Base-by-base conservation (phyloP, 1,140 invertebrate genomes). In the Pteromalus puparum region DNA sequence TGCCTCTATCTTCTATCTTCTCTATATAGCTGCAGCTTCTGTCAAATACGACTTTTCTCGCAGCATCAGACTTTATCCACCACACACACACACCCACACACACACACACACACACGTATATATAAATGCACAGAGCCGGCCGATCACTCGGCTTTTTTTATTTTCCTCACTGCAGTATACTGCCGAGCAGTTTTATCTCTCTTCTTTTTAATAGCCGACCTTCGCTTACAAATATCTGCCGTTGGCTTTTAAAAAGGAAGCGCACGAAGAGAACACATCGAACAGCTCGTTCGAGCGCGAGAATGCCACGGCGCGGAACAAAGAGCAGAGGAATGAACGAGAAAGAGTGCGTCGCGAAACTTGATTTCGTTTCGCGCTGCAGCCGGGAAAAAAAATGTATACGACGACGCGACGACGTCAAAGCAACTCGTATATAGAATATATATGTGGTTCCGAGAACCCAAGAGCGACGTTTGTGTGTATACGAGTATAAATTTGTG, bases 121-220 rank as follows among this genome's bases (percentile, higher is more conserved):
- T 6, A 61, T 1, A 61, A 0, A n/a, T 7, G n/a, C 18, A 61
- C 13, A 48, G 2, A 48, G 15, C 7, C 53, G 53, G 18, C 21
- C 18, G 53, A 61, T n/a, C 18, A 7, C 18, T 61, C 18, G 53
- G 1, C 18, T 61, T 61, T 61, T 21, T n/a, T 61, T 61, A 61
- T 65, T 67, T 24, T 67, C 65, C 24, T 15, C 67, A 2, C 53
- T 18, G 12, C 15, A 18, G 13, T 53, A 12, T 53, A 12, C 18
- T 15, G 18, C 48, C 18, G 13, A 18, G 13, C 18, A 12, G 21
- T 10, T 28, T 13, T 80, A 85, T 75, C 83, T 88, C 65, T 76
- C 67, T 70, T 81, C 81, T 72, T 80, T 87, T 70, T 34, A 85
- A 79, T 81, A 34, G 84, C 82, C 81, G 81, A 77, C 85, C 79